Evolutionary conservation across 2,888 invertebrate genomes (phyloP), one percentile per base, ranked within the genome.

Genomic region (Lycocerus yunnanus): DNA sequence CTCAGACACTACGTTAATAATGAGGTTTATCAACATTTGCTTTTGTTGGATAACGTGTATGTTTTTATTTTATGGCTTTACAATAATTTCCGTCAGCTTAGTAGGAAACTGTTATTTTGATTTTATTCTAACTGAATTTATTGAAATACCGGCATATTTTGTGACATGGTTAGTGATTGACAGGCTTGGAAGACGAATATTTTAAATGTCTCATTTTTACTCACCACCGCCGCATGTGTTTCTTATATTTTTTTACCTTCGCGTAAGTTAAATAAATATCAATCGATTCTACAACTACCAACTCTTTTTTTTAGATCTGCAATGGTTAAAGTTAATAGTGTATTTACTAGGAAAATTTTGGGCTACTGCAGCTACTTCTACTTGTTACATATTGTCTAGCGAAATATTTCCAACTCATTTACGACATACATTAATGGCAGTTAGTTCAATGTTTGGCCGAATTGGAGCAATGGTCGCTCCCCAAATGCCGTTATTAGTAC

Each of bases 31-130:
- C 1, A 91, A 92, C 68, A 93, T 94, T 78, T 92, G 92, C 13
- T 90, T 94, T 80, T 94, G 94, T 88, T 95, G 94, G 94, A 91
- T 94, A 15, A 92, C 94, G 0, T 92, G 93, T 81, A 92, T 93
- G 0, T 92, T 95, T 77, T 92, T 95, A 15, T 95, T 94, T 85
- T 95, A 94, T 82, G 95, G 95, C 0, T 86, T 95, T 58, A 94
- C 94, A 0, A 89, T 95, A 70, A 94, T 94, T 86, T 92, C 95
- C 0, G 93, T 94, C 3, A 89, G 92, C 0, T 86, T 95, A 66
- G 91, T 91, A 15, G 95, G 94, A 1, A 92, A 94, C 84, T 91
- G 91, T 81, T 95, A 95, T 84, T 85, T 93, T 13, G 95, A 95
- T 86, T 95, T 94, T 82, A 92, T 94, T 15, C 84, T 92, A 70